Conservation (phyloP, 2,888 invertebrate species). For the Caenorhabditis sinica region DNA sequence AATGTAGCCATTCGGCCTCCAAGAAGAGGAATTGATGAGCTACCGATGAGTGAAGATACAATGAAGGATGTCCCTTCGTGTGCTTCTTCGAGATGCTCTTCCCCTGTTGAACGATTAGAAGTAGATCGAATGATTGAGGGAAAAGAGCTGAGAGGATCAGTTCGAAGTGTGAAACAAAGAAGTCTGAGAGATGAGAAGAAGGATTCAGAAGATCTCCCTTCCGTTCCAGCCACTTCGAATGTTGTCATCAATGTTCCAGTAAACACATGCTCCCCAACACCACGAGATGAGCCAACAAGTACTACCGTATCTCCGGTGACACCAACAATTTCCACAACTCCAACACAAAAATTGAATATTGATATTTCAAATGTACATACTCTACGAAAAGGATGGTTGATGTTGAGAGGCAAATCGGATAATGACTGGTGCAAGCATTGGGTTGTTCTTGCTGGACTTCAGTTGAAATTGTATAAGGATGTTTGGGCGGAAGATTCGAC, state of each 20-base stretch:
- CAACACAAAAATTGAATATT: conserved; percentile 75
- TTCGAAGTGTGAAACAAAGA: conserved; percentile 70
- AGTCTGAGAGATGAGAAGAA: conserved; percentile 49
- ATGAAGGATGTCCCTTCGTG: conserved; percentile 60
- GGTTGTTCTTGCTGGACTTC: conserved; percentile 83
- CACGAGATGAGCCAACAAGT: conserved; percentile 42
- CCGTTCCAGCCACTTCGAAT: conserved; percentile 43
- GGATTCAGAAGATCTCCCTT: conserved; percentile 28
- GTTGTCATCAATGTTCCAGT: conserved; percentile 57
- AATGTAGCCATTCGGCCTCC: conserved; percentile 68
- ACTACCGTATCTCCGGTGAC: conserved; percentile 39
- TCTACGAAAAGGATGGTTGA: conserved; percentile 83
- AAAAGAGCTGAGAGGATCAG: conserved; percentile 68
- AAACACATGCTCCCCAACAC: conserved; percentile 27
- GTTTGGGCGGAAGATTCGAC: conserved; percentile 83
- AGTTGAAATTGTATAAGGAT: conserved; percentile 82
- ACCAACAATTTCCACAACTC: conserved; percentile 35
- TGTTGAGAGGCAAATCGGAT: conserved; percentile 81
- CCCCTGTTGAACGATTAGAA: conserved; percentile 65
- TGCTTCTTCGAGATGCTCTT: conserved; percentile 65
- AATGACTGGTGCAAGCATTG: conserved; percentile 83
- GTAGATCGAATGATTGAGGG: conserved; percentile 63
- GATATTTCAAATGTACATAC: conserved; percentile 81
- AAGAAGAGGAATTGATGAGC: conserved; percentile 64
- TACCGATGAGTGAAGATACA: conserved; percentile 66